phyloP scores from a whole-genome alignment of 1,140 invertebrate species.

The Megalopta genalis region DNA sequence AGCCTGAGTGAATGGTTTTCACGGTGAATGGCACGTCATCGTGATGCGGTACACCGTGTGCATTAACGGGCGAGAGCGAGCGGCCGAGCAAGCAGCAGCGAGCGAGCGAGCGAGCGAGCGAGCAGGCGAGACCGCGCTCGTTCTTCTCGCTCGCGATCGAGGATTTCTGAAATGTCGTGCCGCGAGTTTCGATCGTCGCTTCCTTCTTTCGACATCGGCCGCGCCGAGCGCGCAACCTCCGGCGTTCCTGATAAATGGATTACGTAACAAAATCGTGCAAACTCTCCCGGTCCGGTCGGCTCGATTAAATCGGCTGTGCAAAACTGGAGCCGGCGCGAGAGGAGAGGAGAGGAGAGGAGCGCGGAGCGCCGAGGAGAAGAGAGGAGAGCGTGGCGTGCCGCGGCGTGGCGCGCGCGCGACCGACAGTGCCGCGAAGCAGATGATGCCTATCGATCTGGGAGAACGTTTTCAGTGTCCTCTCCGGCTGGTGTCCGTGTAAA shows the following conservation, averaged over 20 bases:
- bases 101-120: not conserved
- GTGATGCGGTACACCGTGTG: constrained; percentile 37
- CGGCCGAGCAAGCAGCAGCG: not conserved
- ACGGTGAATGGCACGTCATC: constrained; percentile 69
- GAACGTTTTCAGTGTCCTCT: not conserved
- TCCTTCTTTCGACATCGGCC: constrained; percentile 41
- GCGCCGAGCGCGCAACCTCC: not conserved
- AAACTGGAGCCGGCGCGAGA: not conserved
- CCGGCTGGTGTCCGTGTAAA: not conserved
- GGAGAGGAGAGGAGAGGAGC: no score
- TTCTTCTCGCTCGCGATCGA: constrained; percentile 27
- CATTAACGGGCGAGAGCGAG: not conserved
- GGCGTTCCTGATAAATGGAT: constrained; percentile 42
- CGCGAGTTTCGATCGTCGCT: constrained; percentile 14
- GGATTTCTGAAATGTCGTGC: constrained; percentile 36
- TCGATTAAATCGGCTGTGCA: constrained; percentile 30
- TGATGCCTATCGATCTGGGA: constrained; percentile 3
- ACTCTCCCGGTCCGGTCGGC: constrained; percentile 18
- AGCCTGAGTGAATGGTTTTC: constrained; percentile 69
- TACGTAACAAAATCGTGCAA: constrained; percentile 44
- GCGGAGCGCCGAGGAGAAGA: no score
- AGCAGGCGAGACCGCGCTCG: not conserved
- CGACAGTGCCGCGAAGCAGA: not conserved
- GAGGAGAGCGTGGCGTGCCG: not conserved
- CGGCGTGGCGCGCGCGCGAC: not conserved